Conservation (phyloP, 2,797 vertebrate genomes). For the Microctenopoma steveboyesi region DNA sequence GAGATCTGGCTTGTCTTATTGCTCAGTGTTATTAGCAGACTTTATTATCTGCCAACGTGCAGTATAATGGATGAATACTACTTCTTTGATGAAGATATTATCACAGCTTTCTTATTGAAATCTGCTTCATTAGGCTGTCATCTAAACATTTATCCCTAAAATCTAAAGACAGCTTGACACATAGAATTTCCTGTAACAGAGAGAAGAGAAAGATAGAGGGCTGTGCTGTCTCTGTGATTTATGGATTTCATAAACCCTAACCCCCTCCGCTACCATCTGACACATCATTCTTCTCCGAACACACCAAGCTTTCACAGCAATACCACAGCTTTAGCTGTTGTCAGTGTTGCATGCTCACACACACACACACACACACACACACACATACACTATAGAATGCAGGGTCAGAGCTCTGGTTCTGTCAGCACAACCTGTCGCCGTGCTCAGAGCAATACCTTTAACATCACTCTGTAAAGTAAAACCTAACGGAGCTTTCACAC, state of each 20-base stretch:
- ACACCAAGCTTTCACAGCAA: slow-evolving; percentile 70
- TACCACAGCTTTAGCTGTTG: slow-evolving; percentile 66
- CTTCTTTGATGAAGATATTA: slow-evolving; percentile 68
- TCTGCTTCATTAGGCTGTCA: slow-evolving; percentile 78
- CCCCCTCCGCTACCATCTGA: slow-evolving; percentile 78
- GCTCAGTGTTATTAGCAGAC: slow-evolving; percentile 68
- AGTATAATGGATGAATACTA: slow-evolving; percentile 70
- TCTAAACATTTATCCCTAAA: slow-evolving; percentile 68
- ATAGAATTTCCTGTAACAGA: slow-evolving; percentile 72
- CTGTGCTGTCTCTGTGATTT: slow-evolving; percentile 82
- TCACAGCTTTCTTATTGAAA: slow-evolving; percentile 73
- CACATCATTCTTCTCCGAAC: slow-evolving; percentile 76
- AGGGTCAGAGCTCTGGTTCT: slow-evolving; percentile 67
- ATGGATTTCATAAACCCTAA: slow-evolving; percentile 87
- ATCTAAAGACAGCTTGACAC: slow-evolving; percentile 71
- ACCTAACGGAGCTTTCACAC: slow-evolving; percentile 56
- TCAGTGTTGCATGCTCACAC: slow-evolving; percentile 44
- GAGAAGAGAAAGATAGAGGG: slow-evolving; percentile 61
- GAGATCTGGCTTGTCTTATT: slow-evolving; percentile 51
- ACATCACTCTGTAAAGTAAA: slow-evolving; percentile 64
- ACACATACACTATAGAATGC: slow-evolving; percentile 7
- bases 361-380: slow-evolving; percentile 23
- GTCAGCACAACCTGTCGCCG: slow-evolving; percentile 67
- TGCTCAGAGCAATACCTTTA: slow-evolving; percentile 66
- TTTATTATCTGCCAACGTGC: slow-evolving; percentile 75